A percentile compares a stretch with the other conserved stretches of the same genome.
phyloP scores from a whole-genome alignment of 2,797 vertebrate genomes.

The Poecilia wingei region DNA sequence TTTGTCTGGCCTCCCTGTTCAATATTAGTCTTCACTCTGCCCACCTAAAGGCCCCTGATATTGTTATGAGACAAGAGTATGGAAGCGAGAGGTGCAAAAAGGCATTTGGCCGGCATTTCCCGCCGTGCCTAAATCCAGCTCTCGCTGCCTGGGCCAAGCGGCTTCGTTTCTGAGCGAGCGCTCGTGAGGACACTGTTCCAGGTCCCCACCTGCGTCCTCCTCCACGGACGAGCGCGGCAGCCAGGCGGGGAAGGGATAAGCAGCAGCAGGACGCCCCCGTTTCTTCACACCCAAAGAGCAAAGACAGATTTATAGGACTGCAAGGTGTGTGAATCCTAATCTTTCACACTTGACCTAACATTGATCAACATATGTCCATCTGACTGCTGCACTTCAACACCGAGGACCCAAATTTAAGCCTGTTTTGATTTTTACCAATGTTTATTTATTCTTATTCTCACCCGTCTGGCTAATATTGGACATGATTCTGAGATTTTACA shows the following conservation, averaged over 20 bases:
- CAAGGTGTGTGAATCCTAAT: conserved; percentile 69
- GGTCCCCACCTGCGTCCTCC: conserved; percentile 81
- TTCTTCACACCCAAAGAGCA: conserved; percentile 73
- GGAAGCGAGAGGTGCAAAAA: conserved; percentile 67
- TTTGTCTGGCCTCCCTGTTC: conserved; percentile 70
- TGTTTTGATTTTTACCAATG: not conserved
- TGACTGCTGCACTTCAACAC: conserved; percentile 38
- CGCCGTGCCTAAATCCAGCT: conserved; percentile 68
- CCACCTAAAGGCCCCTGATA: conserved; percentile 53
- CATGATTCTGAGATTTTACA: not conserved
- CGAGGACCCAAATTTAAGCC: conserved; percentile 1
- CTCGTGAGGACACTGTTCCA: conserved; percentile 77
- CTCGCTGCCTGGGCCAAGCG: conserved; percentile 67
- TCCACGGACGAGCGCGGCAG: conserved; percentile 69
- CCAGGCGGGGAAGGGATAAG: conserved; percentile 76
- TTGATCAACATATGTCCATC: conserved; percentile 68
- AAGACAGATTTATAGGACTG: conserved; percentile 72
- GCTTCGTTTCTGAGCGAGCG: conserved; percentile 72
- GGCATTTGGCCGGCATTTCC: conserved; percentile 80
- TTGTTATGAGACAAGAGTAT: conserved; percentile 63
- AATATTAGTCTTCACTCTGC: conserved; percentile 71
- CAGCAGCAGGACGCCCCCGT: conserved; percentile 71
- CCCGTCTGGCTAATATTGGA: not conserved
- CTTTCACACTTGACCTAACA: conserved; percentile 67
- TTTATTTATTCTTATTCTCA: not conserved